Evolutionary conservation across 2,888 invertebrate species (phyloP), one percentile per base, ranked within the genome.

Genomic region (Trichacis sp.): DNA sequence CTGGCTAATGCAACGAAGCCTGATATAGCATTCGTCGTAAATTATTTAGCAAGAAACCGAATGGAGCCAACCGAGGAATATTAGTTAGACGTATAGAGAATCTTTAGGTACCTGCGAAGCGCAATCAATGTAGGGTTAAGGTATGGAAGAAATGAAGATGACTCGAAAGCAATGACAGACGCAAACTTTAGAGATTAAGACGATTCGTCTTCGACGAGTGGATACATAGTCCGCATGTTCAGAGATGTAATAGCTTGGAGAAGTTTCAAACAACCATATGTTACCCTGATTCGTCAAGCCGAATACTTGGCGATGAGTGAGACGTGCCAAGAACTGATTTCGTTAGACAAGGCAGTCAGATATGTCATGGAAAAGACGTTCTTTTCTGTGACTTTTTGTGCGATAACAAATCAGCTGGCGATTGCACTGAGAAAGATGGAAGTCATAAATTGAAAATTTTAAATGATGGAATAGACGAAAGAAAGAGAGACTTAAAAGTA

Each of bases 101-200:
- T 65, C 11, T 65, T 68, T 19, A 33, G 63, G 40, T 65, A 68
- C 36, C 40, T 57, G 9, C 57, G 40, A 20, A 53, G 48, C 1
- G 29, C 48, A 18, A 36, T 33, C 9, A 20, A 57, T 14, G n/a
- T 63, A 12, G 68, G 63, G 33, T 46, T 68, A 24, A 30, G 17
- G 8, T 67, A 60, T 24, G 15, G 12, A 18, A 20, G 51, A 43
- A 49, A 47, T 29, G 17, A 38, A 18, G 53, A 53, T 12, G 1
- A 50, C 3, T 54, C 72, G 43, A 61, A 71, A 61, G 71, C 69
- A 19, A 45, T 63, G 11, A 52, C 72, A 29, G 70, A 73, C 59
- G 58, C 71, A 17, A 69, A 65, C 33, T 74, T 73, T 42, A 64
- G 60, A 69, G 69, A 71, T 48, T 61, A 57, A 9, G 12, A n/a